Percentiles rank a stretch among this genome's conserved stretches.
phyloP scores from a whole-genome alignment of 2,888 invertebrate species.

The Dioctria rufipes region DNA sequence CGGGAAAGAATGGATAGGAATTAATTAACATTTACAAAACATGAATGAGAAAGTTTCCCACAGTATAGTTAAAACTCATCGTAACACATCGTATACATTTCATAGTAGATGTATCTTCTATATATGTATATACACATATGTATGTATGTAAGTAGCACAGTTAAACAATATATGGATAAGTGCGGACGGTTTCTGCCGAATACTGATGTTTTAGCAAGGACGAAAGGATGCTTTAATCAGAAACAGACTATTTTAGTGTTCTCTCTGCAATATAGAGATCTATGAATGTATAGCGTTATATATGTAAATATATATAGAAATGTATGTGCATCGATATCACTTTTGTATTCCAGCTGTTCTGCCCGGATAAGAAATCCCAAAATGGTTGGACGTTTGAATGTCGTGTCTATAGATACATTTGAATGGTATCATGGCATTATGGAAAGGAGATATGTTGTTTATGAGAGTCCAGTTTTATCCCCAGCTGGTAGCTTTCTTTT shows the following conservation, averaged over 20 bases:
- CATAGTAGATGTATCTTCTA: no score
- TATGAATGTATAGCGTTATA: no score
- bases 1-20: neutral
- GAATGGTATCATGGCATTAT: conserved; percentile 5
- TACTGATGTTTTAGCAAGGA: neutral
- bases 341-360: conserved; percentile 2
- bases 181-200: neutral
- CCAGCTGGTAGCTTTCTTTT: neutral
- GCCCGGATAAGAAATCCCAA: conserved; percentile 7
- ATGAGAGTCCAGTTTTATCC: neutral
- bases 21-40: conserved; percentile 37
- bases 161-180: neutral
- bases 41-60: conserved; percentile 14
- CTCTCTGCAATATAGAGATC: neutral
- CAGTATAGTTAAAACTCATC: no score
- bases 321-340: neutral
- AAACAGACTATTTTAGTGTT: neutral
- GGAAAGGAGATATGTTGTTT: neutral
- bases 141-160: no score
- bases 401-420: neutral
- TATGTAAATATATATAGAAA: no score
- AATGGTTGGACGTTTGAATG: neutral
- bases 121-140: no score
- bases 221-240: neutral
- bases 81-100: no score